These are phyloP conservation scores for Takifugu bimaculatus DNA, from an alignment of 2,113 vertebrate species.

Conservation along the genomic window DNA sequence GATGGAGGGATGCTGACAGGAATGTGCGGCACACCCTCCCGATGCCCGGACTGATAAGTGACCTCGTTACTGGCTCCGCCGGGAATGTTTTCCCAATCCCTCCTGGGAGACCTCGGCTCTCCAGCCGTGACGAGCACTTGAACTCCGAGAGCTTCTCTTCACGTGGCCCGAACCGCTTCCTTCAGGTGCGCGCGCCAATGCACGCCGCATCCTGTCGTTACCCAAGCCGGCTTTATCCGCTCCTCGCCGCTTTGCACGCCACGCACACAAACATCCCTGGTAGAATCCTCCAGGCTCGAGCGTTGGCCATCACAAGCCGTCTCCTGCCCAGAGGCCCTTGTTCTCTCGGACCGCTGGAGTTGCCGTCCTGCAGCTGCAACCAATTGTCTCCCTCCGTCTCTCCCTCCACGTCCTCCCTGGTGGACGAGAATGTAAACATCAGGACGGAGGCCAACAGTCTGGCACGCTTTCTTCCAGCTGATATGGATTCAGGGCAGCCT, in stretches of 20 bases:
- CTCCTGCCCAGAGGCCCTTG: conserved; percentile 32
- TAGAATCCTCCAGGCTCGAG: conserved; percentile 18
- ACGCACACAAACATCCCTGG: conserved; percentile 6
- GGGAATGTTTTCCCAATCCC: conserved; percentile 48
- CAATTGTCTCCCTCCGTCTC: conserved; percentile 23
- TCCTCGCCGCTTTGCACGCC: conserved; percentile 20
- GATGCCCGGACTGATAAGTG: conserved; percentile 56
- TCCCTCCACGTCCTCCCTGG: conserved; percentile 33
- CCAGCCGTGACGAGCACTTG: conserved; percentile 31
- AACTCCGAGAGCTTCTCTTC: conserved; percentile 36
- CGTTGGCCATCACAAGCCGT: conserved; percentile 20
- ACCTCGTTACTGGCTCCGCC: conserved; percentile 53
- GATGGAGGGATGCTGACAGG: conserved; percentile 55
- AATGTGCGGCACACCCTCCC: conserved; percentile 49
- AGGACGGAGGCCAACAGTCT: conserved; percentile 30
- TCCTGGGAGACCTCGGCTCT: conserved; percentile 22
- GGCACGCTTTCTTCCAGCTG: conserved; percentile 23
- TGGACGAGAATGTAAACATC: conserved; percentile 59
- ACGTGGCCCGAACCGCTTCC: conserved; percentile 28
- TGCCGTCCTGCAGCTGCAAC: conserved; percentile 39
- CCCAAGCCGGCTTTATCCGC: conserved; percentile 21
- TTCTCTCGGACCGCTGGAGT: conserved; percentile 16
- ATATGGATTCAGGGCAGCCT: conserved; percentile 18
- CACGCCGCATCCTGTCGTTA: background rate
- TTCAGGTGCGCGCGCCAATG: background rate